phyloP scores from a whole-genome alignment of 2,113 vertebrate genomes.

The Monarcha castaneiventris region DNA sequence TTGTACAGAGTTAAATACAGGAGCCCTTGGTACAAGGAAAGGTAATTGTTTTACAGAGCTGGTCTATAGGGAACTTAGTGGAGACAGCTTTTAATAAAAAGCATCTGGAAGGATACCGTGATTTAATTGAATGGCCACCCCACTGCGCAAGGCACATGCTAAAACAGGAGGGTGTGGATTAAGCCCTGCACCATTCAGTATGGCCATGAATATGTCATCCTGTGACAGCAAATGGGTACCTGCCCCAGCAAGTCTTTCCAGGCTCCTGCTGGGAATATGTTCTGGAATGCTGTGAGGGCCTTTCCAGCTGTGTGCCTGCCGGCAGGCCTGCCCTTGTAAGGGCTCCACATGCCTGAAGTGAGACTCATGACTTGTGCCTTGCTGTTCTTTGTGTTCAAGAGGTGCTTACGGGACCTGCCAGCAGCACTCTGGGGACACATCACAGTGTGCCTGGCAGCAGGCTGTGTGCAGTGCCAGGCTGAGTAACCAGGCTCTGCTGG shows the following conservation, averaged over 20 bases:
- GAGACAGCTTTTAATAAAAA: background rate
- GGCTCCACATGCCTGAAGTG: rapidly evolving
- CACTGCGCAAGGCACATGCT: background rate
- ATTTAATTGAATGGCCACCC: background rate
- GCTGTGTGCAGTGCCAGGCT: rapidly evolving
- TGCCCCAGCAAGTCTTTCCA: background rate
- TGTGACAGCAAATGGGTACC: background rate
- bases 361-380: rapidly evolving
- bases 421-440: background rate
- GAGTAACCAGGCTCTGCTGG: background rate
- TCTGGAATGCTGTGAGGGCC: background rate
- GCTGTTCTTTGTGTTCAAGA: no score
- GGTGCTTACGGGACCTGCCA: background rate
- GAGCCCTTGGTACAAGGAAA: background rate
- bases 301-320: background rate
- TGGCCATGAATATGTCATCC: background rate
- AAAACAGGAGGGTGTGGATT: background rate
- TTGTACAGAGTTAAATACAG: background rate
- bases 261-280: background rate
- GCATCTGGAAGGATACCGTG: background rate
- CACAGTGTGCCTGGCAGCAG: background rate
- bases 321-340: background rate
- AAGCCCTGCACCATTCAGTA: background rate
- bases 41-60: background rate
- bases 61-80: background rate